phyloP scores from a whole-genome alignment of 2,113 vertebrate species.

The Callipepla californica region DNA sequence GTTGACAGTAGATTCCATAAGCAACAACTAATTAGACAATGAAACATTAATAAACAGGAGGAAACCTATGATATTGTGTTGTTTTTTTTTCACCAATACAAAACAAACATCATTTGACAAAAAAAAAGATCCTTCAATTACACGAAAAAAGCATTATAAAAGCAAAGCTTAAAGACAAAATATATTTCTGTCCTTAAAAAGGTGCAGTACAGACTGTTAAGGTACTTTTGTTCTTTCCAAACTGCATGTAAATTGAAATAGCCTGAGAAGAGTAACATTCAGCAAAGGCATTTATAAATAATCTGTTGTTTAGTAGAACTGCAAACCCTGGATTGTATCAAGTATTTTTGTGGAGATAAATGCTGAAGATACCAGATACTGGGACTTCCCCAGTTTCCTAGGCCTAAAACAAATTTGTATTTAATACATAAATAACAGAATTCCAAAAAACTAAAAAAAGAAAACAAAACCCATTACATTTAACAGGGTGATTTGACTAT shows the following conservation, averaged over 20 bases:
- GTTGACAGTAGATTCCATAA: not conserved
- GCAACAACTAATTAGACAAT: not conserved
- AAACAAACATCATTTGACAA: slow-evolving; percentile 4
- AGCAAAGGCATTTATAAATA: not conserved
- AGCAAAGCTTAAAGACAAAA: slow-evolving; percentile 27
- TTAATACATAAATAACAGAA: not conserved
- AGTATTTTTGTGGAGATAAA: not conserved
- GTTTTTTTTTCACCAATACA: slow-evolving; percentile 3
- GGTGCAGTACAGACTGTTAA: no score
- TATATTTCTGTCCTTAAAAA: not conserved
- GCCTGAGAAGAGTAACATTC: not conserved
- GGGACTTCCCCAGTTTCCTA: not conserved
- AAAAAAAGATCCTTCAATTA: slow-evolving; percentile 38
- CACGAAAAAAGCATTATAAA: not conserved
- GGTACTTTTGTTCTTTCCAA: slow-evolving; percentile 13
- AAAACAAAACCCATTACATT: not conserved
- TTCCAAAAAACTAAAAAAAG: not conserved
- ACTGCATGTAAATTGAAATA: slow-evolving; percentile 50
- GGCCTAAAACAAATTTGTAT: not conserved
- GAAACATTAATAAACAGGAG: slow-evolving; percentile 15
- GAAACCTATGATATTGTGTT: not conserved
- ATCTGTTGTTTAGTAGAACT: not conserved
- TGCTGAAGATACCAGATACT: not conserved
- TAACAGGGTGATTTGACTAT: accelerated
- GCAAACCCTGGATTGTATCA: not conserved